Conservation (phyloP, 1,140 invertebrate genomes). For the Drosophila paulistorum region DNA sequence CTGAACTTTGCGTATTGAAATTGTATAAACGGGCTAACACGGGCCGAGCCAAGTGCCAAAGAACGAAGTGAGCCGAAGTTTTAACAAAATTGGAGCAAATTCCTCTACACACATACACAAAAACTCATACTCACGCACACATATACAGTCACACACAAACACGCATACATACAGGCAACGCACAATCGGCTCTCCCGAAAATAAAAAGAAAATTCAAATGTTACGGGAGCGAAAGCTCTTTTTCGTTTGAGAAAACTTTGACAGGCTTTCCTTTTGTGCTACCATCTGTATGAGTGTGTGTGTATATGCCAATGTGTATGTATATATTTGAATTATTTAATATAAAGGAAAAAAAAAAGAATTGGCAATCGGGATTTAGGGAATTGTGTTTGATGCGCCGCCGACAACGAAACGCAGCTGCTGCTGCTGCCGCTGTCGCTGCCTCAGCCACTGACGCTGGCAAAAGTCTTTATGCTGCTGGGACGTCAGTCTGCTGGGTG, state of each 20-base stretch:
- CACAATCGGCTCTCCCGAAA: slow-evolving; percentile 44
- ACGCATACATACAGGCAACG: background rate
- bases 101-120: slow-evolving; percentile 33
- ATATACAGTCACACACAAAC: slow-evolving; percentile 3
- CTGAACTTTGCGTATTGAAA: slow-evolving; percentile 81
- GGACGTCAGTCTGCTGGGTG: slow-evolving; percentile 35
- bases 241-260: slow-evolving; percentile 49
- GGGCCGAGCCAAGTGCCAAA: slow-evolving; percentile 33
- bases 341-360: slow-evolving; percentile 44
- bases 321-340: slow-evolving; percentile 67
- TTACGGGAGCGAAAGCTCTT: slow-evolving; percentile 72
- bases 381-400: slow-evolving; percentile 61
- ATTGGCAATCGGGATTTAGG: slow-evolving; percentile 75
- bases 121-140: background rate
- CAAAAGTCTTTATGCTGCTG: background rate
- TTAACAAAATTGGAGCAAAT: slow-evolving; percentile 71
- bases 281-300: background rate
- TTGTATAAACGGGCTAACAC: slow-evolving; percentile 46
- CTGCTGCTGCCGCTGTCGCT: background rate
- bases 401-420: slow-evolving; percentile 23
- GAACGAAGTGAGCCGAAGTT: slow-evolving; percentile 46
- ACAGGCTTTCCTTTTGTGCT: slow-evolving; percentile 20
- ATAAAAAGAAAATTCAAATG: slow-evolving; percentile 37
- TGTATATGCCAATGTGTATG: slow-evolving; percentile 28
- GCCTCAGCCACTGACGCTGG: slow-evolving; percentile 3